These are phyloP conservation scores for Leuciscus waleckii DNA, from an alignment of 2,797 vertebrate species.

Conservation along the genomic window DNA sequence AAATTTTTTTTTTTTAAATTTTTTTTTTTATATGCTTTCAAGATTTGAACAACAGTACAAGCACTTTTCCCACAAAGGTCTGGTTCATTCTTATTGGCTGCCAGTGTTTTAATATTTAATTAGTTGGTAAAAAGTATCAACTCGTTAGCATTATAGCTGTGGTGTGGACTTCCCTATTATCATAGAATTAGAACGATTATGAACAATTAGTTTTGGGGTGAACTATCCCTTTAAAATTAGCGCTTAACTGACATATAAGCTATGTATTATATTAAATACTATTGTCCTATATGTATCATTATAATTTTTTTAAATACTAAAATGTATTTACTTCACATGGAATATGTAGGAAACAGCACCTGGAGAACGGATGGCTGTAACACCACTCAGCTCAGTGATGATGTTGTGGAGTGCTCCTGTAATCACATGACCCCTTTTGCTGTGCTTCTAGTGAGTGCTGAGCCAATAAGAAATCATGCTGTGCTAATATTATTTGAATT, in stretches of 20 bases:
- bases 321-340: not conserved
- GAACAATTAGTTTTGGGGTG: not conserved
- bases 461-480: not conserved
- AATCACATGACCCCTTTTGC: constrained; percentile 75
- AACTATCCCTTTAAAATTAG: not conserved
- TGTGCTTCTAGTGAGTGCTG: constrained; percentile 70
- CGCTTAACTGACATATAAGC: not conserved
- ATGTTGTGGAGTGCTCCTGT: constrained; percentile 64
- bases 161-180: no score
- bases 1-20: no score
- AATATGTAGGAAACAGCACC: not conserved
- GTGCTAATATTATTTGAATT: not conserved
- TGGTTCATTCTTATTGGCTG: no score
- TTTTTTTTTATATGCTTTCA: no score
- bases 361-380: constrained; percentile 33
- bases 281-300: no score
- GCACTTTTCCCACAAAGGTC: no score
- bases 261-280: no score
- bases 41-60: no score
- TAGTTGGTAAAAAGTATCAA: no score
- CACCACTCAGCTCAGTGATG: not conserved
- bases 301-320: not conserved
- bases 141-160: no score
- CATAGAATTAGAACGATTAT: no score
- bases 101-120: no score